phyloP scores from a whole-genome alignment of 2,113 vertebrate species.

The Plecturocebus donacophilus region DNA sequence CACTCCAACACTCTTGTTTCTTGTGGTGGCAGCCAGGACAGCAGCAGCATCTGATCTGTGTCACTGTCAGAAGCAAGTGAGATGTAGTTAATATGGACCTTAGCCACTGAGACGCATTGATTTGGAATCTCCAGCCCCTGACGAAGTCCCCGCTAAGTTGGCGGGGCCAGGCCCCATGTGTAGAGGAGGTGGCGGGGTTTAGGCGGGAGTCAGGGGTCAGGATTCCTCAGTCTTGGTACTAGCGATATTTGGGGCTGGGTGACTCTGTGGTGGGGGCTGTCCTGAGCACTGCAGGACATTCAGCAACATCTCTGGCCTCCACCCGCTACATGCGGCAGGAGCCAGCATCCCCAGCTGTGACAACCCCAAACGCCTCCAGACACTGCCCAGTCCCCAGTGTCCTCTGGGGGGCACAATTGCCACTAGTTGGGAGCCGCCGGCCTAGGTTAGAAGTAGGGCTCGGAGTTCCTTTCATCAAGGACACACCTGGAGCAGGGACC shows the following conservation, averaged over 20 bases:
- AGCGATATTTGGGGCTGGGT: not conserved
- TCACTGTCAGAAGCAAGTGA: constrained; percentile 75
- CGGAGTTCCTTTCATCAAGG: not conserved
- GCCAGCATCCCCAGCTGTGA: not conserved
- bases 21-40: not conserved
- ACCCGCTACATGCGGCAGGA: not conserved
- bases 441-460: too few species aligned
- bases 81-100: constrained; percentile 75
- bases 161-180: not conserved
- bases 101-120: constrained; percentile 56
- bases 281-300: fast-evolving
- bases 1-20: constrained; percentile 72
- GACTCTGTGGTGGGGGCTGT: not conserved
- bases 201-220: fast-evolving
- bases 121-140: constrained; percentile 33
- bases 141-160: constrained; percentile 31
- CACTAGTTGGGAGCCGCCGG: not conserved
- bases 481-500: not conserved
- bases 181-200: not conserved
- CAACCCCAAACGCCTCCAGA: not conserved
- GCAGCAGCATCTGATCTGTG: constrained; percentile 79
- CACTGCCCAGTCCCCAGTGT: too few species aligned
- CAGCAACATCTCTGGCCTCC: not conserved
- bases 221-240: not conserved
- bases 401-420: fast-evolving